Percentiles rank a stretch among this genome's conserved stretches.
These are phyloP conservation scores for Yponomeuta malinellus DNA, from an alignment of 2,888 invertebrate species.

Conservation along the genomic window DNA sequence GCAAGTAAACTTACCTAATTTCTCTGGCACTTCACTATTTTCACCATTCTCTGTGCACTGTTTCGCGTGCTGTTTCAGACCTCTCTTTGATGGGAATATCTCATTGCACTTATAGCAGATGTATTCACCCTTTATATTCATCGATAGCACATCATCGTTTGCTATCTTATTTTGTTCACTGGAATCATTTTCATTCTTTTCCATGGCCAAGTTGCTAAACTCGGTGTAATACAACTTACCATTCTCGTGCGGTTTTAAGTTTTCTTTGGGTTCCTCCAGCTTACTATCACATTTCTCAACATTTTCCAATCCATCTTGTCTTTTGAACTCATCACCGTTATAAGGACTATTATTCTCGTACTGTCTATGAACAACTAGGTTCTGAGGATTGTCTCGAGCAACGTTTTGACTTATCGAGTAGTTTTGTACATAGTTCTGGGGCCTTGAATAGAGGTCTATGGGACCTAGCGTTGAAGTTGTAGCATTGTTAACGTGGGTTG, in stretches of 20 bases:
- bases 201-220: constrained; percentile 30
- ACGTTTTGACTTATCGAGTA: constrained; percentile 29
- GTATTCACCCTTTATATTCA: constrained; percentile 61
- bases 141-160: constrained; percentile 35
- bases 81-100: constrained; percentile 53
- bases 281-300: constrained; percentile 32
- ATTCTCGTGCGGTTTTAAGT: constrained; percentile 62
- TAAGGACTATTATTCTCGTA: constrained; percentile 52
- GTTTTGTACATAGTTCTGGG: constrained; percentile 48
- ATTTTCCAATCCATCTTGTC: constrained; percentile 37
- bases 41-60: constrained; percentile 37
- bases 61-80: constrained; percentile 58
- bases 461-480: constrained; percentile 35
- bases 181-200: constrained; percentile 39
- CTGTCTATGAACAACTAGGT: constrained; percentile 56
- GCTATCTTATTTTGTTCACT: constrained; percentile 33
- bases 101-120: constrained; percentile 58
- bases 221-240: constrained; percentile 35
- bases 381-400: constrained; percentile 56
- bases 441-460: constrained; percentile 46
- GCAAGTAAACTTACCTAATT: constrained; percentile 57
- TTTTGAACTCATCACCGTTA: constrained; percentile 49
- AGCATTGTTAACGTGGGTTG: constrained; percentile 40
- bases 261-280: constrained; percentile 49
- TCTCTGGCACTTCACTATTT: constrained; percentile 34